Percentiles rank a stretch among this genome's conserved stretches.
Evolutionary conservation across 2,888 invertebrate species (phyloP).

Genomic region (Clivina fossor): DNA sequence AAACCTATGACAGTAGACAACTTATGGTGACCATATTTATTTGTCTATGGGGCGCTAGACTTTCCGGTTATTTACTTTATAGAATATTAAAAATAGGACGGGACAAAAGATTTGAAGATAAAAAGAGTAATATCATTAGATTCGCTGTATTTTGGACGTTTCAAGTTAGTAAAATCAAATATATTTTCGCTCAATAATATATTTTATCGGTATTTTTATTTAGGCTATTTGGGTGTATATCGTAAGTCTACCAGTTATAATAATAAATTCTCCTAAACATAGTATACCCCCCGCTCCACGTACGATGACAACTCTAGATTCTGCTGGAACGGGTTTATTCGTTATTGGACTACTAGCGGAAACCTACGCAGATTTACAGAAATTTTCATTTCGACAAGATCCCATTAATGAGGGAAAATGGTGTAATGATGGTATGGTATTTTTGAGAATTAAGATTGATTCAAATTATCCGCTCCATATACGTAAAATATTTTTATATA

Average conservation of each 20-base stretch:
- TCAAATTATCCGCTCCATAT: constrained; percentile 6
- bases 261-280: constrained; percentile 83
- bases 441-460: not conserved
- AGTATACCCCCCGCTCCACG: constrained; percentile 74
- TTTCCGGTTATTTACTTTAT: constrained; percentile 87
- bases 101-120: constrained; percentile 89
- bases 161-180: constrained; percentile 60
- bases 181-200: constrained; percentile 1
- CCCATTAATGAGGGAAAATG: constrained; percentile 87
- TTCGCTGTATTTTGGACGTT: constrained; percentile 95
- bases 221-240: constrained; percentile 90
- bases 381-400: constrained; percentile 87
- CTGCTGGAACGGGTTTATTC: constrained; percentile 82
- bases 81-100: constrained; percentile 87
- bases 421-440: constrained; percentile 79
- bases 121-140: constrained; percentile 79
- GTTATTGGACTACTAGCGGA: constrained; percentile 83
- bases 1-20: constrained; percentile 82
- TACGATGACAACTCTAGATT: constrained; percentile 85
- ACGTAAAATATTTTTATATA: no score
- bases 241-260: constrained; percentile 89
- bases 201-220: constrained; percentile 30
- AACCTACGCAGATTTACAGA: constrained; percentile 89
- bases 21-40: constrained; percentile 88
- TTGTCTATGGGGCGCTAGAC: constrained; percentile 82